A percentile compares a stretch with the other conserved stretches of the same genome.
Evolutionary conservation across 2,113 vertebrate genomes (phyloP).

Genomic region (Dolichotis patagonum): DNA sequence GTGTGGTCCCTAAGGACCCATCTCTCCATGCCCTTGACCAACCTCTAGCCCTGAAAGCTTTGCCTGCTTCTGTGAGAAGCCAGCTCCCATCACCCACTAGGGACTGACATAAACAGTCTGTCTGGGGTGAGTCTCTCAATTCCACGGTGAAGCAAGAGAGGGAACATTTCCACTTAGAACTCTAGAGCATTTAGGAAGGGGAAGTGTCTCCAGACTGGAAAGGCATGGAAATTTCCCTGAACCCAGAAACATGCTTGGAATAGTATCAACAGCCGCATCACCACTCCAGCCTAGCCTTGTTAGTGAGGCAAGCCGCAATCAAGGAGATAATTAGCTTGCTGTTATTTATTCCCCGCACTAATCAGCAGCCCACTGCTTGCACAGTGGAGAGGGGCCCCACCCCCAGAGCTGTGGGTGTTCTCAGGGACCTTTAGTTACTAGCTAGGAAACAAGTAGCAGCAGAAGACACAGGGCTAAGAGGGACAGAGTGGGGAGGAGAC

Average conservation of each 20-base stretch:
- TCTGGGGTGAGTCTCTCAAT: slow-evolving; percentile 61
- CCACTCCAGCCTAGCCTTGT: slow-evolving; percentile 71
- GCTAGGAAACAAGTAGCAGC: slow-evolving; percentile 65
- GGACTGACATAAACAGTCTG: slow-evolving; percentile 3
- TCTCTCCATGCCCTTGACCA: slow-evolving; percentile 66
- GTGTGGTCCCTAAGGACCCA: slow-evolving; percentile 44
- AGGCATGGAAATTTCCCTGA: slow-evolving; percentile 76
- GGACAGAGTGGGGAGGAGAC: background rate
- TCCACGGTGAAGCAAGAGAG: slow-evolving; percentile 57
- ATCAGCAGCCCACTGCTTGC: slow-evolving; percentile 83
- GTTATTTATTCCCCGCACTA: slow-evolving; percentile 83
- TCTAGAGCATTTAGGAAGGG: slow-evolving; percentile 50
- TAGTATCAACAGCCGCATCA: slow-evolving; percentile 68
- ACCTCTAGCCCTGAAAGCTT: slow-evolving; percentile 58
- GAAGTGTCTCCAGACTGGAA: slow-evolving; percentile 56
- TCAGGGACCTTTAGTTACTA: slow-evolving; percentile 67
- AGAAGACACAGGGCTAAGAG: slow-evolving; percentile 64
- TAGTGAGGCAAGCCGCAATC: slow-evolving; percentile 80
- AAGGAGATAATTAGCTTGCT: slow-evolving; percentile 84
- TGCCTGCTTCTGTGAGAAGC: slow-evolving; percentile 39
- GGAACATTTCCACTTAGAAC: slow-evolving; percentile 30
- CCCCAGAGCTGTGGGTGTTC: slow-evolving; percentile 66
- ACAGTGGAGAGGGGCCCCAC: slow-evolving; percentile 65
- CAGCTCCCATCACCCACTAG: background rate
- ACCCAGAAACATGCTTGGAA: slow-evolving; percentile 77